These are phyloP conservation scores for Rhineura floridana DNA, from an alignment of 2,113 vertebrate species.

Conservation along the genomic window DNA sequence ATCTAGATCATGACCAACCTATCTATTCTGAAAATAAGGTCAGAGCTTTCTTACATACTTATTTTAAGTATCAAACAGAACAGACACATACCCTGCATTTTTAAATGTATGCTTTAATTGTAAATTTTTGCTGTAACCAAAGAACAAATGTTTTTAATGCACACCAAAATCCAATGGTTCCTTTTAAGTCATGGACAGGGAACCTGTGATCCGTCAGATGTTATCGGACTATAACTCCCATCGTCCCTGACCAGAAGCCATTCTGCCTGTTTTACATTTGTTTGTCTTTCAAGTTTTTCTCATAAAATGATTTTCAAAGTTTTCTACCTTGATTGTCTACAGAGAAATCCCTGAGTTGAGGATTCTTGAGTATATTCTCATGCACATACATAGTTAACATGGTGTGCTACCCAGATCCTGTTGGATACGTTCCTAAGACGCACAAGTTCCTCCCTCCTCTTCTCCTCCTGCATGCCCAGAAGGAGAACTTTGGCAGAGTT, in stretches of 20 bases:
- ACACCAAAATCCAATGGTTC: neutral
- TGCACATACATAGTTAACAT: neutral
- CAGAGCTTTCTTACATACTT: neutral
- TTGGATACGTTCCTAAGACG: too few species aligned
- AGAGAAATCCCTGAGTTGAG: neutral
- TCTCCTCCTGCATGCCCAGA: too few species aligned
- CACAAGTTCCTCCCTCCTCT: too few species aligned
- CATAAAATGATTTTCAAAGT: neutral
- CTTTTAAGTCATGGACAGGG: neutral
- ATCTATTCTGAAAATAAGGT: slow-evolving; percentile 43
- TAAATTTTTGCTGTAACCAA: neutral
- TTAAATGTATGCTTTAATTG: slow-evolving; percentile 11
- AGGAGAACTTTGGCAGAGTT: too few species aligned
- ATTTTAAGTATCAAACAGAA: neutral
- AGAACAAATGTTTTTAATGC: neutral
- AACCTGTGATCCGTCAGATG: too few species aligned
- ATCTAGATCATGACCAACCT: neutral
- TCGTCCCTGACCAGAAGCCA: too few species aligned
- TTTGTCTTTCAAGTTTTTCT: neutral
- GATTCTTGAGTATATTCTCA: too few species aligned
- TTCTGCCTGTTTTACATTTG: too few species aligned
- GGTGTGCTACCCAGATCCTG: too few species aligned
- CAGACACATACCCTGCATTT: neutral
- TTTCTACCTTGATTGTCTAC: neutral
- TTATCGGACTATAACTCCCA: too few species aligned